Evolutionary conservation across 1,140 invertebrate genomes (phyloP), one percentile per base, ranked within the genome.

Genomic region (Prorops nasuta): DNA sequence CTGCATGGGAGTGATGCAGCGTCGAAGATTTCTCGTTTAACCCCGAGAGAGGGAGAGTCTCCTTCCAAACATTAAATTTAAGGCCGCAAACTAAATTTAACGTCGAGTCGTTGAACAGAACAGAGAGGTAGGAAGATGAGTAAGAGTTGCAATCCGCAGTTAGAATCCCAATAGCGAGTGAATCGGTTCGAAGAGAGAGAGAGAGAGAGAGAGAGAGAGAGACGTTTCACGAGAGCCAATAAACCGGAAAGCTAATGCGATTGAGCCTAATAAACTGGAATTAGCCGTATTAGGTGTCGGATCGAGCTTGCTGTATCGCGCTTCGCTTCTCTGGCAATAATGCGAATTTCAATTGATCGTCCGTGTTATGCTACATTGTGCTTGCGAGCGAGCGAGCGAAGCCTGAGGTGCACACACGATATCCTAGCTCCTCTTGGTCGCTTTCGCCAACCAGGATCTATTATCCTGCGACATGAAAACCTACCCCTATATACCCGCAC

Each of bases 191-290:
- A 28, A 4, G 24, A 28, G 4, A 28, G 24, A 28, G 10, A 28
- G 4, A 28, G 24, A 28, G 10, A 10, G 24, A 28, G 24, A 28
- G 4, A 6, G 24, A 28, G 4, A 4, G 4, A 28, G 24, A 28
- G 10, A 28, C 10, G 4, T 7, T 37, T 4, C 35, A 14, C 4
- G 14, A 17, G 4, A 14, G 35, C 63, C 64, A 65, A 62, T 65
- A 61, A 64, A 54, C 61, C 58, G 52, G 58, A 59, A 60, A 63
- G 49, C 56, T 65, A 64, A 65, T 64, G 62, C 54, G 61, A 54
- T 66, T 62, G 50, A 52, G 55, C 54, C 62, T 66, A 64, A 66
- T 66, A 66, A 65, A 64, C 49, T 54, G 63, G 47, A 64, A 66
- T 66, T 64, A 66, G 54, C 62, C 56, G 56, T 60, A 66, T 66